Evolutionary conservation across 2,888 invertebrate species (phyloP).

Genomic region (Elmis aenea): DNA sequence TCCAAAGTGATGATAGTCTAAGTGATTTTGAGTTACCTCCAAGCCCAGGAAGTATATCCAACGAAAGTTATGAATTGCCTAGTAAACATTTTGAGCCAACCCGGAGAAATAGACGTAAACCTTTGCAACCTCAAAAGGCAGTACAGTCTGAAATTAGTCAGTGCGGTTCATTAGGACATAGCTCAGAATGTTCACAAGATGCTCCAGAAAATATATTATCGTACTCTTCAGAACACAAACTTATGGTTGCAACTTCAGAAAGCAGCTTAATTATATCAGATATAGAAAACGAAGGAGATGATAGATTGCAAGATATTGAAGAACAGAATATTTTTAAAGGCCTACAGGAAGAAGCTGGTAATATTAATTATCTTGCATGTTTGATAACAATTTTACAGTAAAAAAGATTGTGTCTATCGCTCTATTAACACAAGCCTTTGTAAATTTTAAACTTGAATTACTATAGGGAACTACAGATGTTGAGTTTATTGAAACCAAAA

Average conservation of each 20-base stretch:
- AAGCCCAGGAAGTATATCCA: conserved; percentile 17
- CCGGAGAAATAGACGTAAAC: conserved; percentile 37
- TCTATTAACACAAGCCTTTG: too few relatives aligned
- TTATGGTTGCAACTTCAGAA: conserved; percentile 10
- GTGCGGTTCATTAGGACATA: conserved; percentile 29
- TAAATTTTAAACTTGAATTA: too few relatives aligned
- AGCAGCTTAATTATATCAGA: conserved; percentile 22
- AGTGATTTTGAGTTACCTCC: conserved; percentile 23
- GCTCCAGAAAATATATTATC: conserved; percentile 21
- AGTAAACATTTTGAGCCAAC: conserved; percentile 20
- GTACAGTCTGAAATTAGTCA: conserved; percentile 33
- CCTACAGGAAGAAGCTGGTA: conserved; percentile 38
- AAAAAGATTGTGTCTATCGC: too few relatives aligned
- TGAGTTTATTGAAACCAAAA: too few relatives aligned
- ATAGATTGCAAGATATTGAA: conserved; percentile 34
- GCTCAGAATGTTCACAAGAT: conserved; percentile 37
- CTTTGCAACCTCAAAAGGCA: conserved; percentile 37
- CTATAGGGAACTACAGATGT: too few relatives aligned
- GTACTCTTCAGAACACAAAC: conserved; percentile 7
- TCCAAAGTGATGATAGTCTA: conserved; percentile 18
- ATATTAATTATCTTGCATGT: conserved; percentile 5
- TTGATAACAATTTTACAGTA: too few relatives aligned
- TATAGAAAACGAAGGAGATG: conserved; percentile 29
- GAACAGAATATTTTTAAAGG: conserved; percentile 42
- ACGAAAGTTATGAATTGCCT: conserved; percentile 19